These are phyloP conservation scores for Alsophila aescularia DNA, from an alignment of 2,888 invertebrate species.

Conservation along the genomic window DNA sequence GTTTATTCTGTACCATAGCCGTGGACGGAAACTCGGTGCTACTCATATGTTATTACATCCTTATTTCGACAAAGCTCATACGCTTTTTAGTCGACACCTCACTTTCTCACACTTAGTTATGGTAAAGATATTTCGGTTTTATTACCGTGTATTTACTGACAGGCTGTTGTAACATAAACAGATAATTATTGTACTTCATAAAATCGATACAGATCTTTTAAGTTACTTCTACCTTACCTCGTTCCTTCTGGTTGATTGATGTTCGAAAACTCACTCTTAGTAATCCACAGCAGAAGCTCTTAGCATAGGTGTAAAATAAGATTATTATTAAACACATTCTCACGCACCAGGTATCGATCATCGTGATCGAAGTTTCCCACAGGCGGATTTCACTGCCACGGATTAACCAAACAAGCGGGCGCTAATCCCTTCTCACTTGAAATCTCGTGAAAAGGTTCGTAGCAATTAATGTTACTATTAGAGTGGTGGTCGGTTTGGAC, in stretches of 20 bases:
- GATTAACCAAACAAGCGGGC: slow-evolving; percentile 74
- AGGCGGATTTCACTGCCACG: slow-evolving; percentile 47
- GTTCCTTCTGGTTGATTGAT: slow-evolving; percentile 25
- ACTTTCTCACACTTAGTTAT: slow-evolving; percentile 62
- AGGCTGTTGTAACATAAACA: slow-evolving; percentile 38
- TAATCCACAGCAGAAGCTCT: slow-evolving; percentile 34
- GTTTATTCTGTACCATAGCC: slow-evolving; percentile 66
- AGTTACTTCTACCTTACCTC: slow-evolving; percentile 29
- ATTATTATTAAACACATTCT: slow-evolving; percentile 36
- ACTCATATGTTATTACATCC: slow-evolving; percentile 68
- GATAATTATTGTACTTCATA: slow-evolving; percentile 42
- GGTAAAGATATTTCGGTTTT: slow-evolving; percentile 58
- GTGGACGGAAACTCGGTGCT: slow-evolving; percentile 67
- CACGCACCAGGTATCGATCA: slow-evolving; percentile 51
- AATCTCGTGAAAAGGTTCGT: slow-evolving; percentile 66
- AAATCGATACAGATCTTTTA: slow-evolving; percentile 43
- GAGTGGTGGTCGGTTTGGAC: slow-evolving; percentile 49
- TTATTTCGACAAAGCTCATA: slow-evolving; percentile 66
- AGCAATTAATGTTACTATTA: slow-evolving; percentile 69
- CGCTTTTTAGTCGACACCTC: slow-evolving; percentile 61
- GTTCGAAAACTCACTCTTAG: slow-evolving; percentile 26
- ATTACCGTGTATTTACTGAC: slow-evolving; percentile 56
- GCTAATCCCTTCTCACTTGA: slow-evolving; percentile 76
- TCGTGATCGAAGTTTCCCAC: slow-evolving; percentile 59
- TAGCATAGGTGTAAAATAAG: slow-evolving; percentile 38